Evolutionary conservation across 2,797 vertebrate species (phyloP).

Genomic region (Streptopelia turtur): DNA sequence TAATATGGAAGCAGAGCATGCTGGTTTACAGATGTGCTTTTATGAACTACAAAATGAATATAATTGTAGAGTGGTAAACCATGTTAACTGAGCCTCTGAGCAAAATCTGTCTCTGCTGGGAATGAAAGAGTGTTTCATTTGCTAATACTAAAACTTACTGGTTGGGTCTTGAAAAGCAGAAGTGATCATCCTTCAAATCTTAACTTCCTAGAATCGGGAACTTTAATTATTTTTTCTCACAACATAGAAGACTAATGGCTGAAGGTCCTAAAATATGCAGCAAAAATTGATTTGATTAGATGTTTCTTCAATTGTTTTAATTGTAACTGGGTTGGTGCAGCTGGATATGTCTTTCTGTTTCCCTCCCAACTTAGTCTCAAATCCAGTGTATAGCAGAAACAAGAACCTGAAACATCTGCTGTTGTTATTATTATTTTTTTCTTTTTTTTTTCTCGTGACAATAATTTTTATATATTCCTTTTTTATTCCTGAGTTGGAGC

Average conservation of each 20-base stretch:
- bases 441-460: neutral
- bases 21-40: neutral
- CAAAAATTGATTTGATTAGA: neutral
- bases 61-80: neutral
- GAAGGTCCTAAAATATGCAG: neutral
- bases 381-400: neutral
- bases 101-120: neutral
- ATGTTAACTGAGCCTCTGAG: neutral
- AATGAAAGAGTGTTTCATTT: neutral
- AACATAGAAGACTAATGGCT: neutral
- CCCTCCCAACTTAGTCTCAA: neutral
- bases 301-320: neutral
- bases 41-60: neutral
- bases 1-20: neutral
- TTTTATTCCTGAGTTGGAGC: neutral
- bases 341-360: neutral
- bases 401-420: neutral
- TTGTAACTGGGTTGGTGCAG: neutral
- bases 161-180: neutral
- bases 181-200: neutral
- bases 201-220: neutral
- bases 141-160: neutral
- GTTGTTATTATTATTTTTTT: neutral
- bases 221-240: neutral
- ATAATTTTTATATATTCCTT: constrained; percentile 13